Conservation (phyloP, 2,888 invertebrate species). For the Platycnemis pennipes region DNA sequence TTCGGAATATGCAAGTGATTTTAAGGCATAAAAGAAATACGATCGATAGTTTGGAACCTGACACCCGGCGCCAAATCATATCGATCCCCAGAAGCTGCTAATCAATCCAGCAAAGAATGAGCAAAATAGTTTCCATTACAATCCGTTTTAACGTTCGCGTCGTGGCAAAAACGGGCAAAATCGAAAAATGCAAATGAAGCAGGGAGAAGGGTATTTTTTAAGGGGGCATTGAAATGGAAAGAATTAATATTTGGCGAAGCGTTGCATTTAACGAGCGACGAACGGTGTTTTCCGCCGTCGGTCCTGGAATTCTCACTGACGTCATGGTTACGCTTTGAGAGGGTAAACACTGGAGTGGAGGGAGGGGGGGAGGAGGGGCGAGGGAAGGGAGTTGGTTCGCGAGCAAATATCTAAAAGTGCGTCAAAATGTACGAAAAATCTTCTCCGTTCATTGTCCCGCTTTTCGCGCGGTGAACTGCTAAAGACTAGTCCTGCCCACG, state of each 20-base stretch:
- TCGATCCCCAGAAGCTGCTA: background rate
- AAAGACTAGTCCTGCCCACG: background rate
- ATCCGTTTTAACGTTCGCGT: background rate
- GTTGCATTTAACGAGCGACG: constrained; percentile 17
- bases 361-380: too few species aligned
- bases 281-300: background rate
- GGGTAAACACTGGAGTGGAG: background rate
- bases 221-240: background rate
- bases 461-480: background rate
- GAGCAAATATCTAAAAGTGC: background rate
- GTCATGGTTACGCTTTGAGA: background rate
- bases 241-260: constrained; percentile 31
- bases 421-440: background rate
- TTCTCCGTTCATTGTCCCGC: background rate
- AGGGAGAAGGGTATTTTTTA: background rate
- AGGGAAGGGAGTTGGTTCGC: too few species aligned
- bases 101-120: background rate
- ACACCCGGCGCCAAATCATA: background rate
- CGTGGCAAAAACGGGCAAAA: background rate
- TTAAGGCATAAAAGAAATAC: background rate
- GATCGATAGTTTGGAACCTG: background rate
- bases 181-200: background rate
- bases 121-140: background rate
- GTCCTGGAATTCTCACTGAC: background rate
- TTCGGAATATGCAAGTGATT: background rate